Percentiles rank a stretch among this genome's conserved stretches.
Conservation (phyloP, 2,888 invertebrate genomes). For the Rhagium mordax region DNA sequence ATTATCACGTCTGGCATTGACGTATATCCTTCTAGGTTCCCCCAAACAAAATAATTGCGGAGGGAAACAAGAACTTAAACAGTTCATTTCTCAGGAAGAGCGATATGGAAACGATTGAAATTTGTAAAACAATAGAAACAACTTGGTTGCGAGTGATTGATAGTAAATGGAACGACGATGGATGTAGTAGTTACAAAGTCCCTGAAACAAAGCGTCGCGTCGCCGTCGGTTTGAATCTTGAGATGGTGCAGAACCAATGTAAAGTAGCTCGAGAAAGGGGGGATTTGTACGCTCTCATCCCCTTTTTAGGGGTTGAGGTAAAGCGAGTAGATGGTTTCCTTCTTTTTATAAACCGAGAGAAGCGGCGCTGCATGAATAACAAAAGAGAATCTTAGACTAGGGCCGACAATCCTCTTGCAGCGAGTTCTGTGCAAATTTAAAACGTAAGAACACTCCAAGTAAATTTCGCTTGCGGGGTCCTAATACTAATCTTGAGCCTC, state of each 20-base stretch:
- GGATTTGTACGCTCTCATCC: conserved; percentile 40
- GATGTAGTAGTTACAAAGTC: conserved; percentile 19
- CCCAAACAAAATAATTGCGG: conserved; percentile 7
- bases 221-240: conserved; percentile 10
- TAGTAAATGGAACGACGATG: conserved; percentile 24
- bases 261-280: conserved; percentile 47
- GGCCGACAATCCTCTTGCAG: conserved; percentile 59
- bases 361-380: conserved; percentile 67
- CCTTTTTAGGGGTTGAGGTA: conserved; percentile 45
- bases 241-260: conserved; percentile 42
- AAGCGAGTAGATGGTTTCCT: conserved; percentile 52
- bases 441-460: conserved; percentile 54
- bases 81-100: conserved; percentile 27
- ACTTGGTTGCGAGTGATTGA: conserved; percentile 35
- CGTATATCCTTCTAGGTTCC: background rate
- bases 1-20: conserved; percentile 13
- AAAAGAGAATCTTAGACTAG: conserved; percentile 56
- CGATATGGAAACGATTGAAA: conserved; percentile 26
- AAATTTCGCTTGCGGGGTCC: conserved; percentile 53
- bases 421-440: conserved; percentile 63
- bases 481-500: conserved; percentile 57
- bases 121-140: conserved; percentile 36
- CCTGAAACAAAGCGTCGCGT: conserved; percentile 22
- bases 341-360: conserved; percentile 63
- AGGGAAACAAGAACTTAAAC: conserved; percentile 23